Evolutionary conservation across 2,113 vertebrate genomes (phyloP).

Genomic region (Kryptolebias marmoratus): DNA sequence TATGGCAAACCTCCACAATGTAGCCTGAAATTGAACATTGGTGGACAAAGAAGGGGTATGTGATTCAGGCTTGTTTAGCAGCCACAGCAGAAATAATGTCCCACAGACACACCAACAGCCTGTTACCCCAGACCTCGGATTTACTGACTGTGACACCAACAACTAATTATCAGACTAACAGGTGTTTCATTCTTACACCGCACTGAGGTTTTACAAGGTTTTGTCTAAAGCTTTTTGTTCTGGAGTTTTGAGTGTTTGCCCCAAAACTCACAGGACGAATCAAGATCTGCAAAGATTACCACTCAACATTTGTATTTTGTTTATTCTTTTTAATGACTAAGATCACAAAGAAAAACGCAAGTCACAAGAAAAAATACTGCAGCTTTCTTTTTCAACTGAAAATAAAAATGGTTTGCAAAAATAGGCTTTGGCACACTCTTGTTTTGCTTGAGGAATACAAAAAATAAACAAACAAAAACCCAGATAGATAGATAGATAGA

Average conservation of each 20-base stretch:
- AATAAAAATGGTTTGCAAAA: too few species aligned
- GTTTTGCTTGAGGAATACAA: neutral
- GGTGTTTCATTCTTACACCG: conserved; percentile 36
- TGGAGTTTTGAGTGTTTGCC: conserved; percentile 1
- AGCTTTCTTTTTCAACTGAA: too few species aligned
- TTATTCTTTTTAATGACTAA: neutral
- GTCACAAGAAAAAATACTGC: too few species aligned
- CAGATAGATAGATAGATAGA: neutral
- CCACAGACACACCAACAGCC: conserved; percentile 31
- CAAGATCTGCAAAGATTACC: neutral
- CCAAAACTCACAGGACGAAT: neutral
- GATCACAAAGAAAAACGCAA: neutral
- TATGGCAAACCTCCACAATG: conserved; percentile 86
- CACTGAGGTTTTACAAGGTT: conserved; percentile 11
- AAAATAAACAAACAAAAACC: neutral
- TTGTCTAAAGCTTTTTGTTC: conserved; percentile 7
- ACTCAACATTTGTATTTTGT: too few species aligned
- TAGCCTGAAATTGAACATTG: conserved; percentile 84
- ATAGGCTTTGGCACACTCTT: neutral
- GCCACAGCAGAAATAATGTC: conserved; percentile 42
- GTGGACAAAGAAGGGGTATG: conserved; percentile 34
- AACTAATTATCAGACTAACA: conserved; percentile 68
- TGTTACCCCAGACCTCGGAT: conserved; percentile 43
- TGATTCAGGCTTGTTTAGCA: conserved; percentile 42
- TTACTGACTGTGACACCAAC: conserved; percentile 52